A percentile compares a stretch with the other conserved stretches of the same genome.
These are phyloP conservation scores for Neodiprion fabricii DNA, from an alignment of 1,140 invertebrate species.

Conservation along the genomic window DNA sequence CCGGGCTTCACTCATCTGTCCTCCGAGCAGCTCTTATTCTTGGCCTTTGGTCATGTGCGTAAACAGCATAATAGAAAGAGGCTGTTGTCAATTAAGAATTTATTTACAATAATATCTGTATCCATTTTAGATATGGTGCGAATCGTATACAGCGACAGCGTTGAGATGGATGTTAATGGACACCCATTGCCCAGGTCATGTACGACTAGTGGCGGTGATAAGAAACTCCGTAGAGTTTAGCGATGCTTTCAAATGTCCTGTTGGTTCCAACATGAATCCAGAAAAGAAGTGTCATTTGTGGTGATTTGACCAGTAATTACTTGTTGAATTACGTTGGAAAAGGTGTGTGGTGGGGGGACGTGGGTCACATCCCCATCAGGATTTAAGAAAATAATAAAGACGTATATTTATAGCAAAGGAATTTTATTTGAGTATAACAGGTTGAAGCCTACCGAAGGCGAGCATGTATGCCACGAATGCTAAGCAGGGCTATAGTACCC, in stretches of 20 bases:
- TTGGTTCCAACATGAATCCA: slow-evolving; percentile 84
- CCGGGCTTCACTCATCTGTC: slow-evolving; percentile 80
- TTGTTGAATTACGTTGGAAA: slow-evolving; percentile 8
- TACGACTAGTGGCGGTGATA: slow-evolving; percentile 81
- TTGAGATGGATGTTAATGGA: slow-evolving; percentile 73
- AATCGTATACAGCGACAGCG: slow-evolving; percentile 68
- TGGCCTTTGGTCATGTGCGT: slow-evolving; percentile 85
- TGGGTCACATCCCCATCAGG: background rate
- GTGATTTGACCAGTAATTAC: slow-evolving; percentile 43
- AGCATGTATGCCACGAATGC: slow-evolving; percentile 19
- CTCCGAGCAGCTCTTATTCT: slow-evolving; percentile 87
- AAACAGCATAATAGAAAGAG: background rate
- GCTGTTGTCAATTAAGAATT: slow-evolving; percentile 31
- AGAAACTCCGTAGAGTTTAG: slow-evolving; percentile 89
- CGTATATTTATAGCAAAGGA: slow-evolving; percentile 43
- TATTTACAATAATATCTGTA: slow-evolving; percentile 9
- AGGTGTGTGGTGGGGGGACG: background rate
- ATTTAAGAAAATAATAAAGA: slow-evolving; percentile 16
- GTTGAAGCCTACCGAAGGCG: slow-evolving; percentile 15
- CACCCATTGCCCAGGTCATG: slow-evolving; percentile 76
- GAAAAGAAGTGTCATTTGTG: slow-evolving; percentile 76
- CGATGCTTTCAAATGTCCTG: slow-evolving; percentile 77
- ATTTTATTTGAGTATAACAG: slow-evolving; percentile 38
- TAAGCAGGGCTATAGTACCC: slow-evolving; percentile 15
- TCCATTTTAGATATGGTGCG: slow-evolving; percentile 78